Evolutionary conservation across 1,140 invertebrate species (phyloP), one percentile per base, ranked within the genome.

Genomic region (Cyphomyrmex costatus): DNA sequence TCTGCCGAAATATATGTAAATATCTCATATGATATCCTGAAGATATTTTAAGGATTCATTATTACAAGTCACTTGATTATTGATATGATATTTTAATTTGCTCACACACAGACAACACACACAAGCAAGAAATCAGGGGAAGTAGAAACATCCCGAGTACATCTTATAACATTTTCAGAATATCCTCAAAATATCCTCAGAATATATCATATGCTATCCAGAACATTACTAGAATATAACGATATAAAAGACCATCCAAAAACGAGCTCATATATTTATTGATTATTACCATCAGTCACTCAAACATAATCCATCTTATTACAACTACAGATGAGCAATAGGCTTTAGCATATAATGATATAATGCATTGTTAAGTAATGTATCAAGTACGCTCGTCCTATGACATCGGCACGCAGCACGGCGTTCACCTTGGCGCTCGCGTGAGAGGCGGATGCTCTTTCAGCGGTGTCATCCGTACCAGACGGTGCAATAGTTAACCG

Each of bases 361-460:
- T 83, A 60, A 83, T 49, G 33, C 73, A 83, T 60, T 60, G 51
- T 83, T 73, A 60, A 83, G 53, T 60, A 83, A 74, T 33, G 53
- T 83, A 83, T 60, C 36, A 21, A 46, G 33, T 49, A 42, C 49
- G 19, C 65, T 36, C 33, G 68, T 83, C 79, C 79, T 60, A 33
- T 83, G 79, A 74, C 53, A 73, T 74, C 79, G 79, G 77, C 77
- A 65, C 46, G 76, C 76, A 27, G 76, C 19, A 30, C 77, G 61
- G 53, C 68, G 79, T 83, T 83, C 79, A 83, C 79, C 79, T 83
- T 83, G 68, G 79, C 79, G 66, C 53, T 73, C 53, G 79, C 79
- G 79, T 83, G 79, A 83, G 79, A 83, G 68, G 79, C 68, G 79
- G 68, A 83, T 83, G 79, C 79, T 83, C 68, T 83, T 83, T 83